Percentiles rank a stretch among this genome's conserved stretches.
Evolutionary conservation across 2,113 vertebrate genomes (phyloP).

Genomic region (Podocnemis expansa): DNA sequence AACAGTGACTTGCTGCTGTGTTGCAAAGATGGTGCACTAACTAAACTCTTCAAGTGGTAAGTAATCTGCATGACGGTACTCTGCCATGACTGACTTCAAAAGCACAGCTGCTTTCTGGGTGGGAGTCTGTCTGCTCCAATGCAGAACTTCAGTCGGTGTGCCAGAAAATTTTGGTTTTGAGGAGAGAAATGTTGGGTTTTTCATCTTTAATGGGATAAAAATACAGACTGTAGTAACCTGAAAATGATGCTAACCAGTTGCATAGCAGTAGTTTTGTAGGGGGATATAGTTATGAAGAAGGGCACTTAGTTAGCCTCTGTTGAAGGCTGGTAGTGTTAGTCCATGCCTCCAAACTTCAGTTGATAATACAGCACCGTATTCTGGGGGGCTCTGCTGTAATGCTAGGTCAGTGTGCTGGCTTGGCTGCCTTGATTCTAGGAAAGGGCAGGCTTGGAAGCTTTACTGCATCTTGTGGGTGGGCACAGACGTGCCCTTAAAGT

Average conservation of each 20-base stretch:
- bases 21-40: background rate
- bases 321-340: background rate
- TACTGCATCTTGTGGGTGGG: background rate
- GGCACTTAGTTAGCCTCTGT: background rate
- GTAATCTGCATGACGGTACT: constrained; percentile 23
- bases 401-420: background rate
- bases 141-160: background rate
- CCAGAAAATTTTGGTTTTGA: constrained; percentile 11
- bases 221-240: background rate
- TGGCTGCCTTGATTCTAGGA: background rate
- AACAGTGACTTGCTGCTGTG: background rate
- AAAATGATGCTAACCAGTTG: fast-evolving
- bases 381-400: background rate
- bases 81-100: background rate
- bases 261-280: fast-evolving
- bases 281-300: background rate
- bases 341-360: background rate
- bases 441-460: background rate
- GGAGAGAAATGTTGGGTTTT: background rate
- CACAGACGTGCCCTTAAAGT: background rate
- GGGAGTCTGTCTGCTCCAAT: background rate
- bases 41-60: background rate
- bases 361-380: background rate
- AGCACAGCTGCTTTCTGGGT: background rate
- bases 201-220: constrained; percentile 16